Percentiles rank a stretch among this genome's conserved stretches.
Conservation (phyloP, 2,797 vertebrate genomes). For the Phrynocephalus vlangalii region DNA sequence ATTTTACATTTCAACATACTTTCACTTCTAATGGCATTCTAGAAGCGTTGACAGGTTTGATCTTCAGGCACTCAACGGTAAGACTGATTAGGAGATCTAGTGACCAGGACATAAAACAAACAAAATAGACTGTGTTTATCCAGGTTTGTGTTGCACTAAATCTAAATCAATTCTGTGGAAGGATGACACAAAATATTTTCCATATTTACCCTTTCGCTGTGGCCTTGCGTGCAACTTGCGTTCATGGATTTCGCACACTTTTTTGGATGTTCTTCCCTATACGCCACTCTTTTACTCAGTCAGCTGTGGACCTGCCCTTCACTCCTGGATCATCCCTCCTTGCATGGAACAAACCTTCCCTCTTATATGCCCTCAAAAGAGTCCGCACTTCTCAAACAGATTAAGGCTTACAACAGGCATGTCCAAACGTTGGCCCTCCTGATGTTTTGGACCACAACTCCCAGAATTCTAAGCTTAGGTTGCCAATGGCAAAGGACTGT, state of each 20-base stretch:
- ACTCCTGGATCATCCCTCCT: not conserved
- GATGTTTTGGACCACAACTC: too few relatives aligned
- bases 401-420: not conserved
- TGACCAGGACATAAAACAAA: not conserved
- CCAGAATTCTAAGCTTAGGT: too few relatives aligned
- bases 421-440: too few relatives aligned
- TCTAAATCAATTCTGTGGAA: too few relatives aligned
- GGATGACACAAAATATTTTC: not conserved
- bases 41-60: too few relatives aligned
- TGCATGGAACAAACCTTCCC: not conserved
- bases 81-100: not conserved
- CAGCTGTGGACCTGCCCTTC: not conserved
- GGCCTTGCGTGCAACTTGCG: not conserved
- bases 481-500: too few relatives aligned
- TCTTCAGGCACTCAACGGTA: too few relatives aligned
- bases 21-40: too few relatives aligned
- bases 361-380: not conserved
- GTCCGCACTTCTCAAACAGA: not conserved
- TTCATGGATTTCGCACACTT: not conserved
- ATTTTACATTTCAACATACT: too few relatives aligned
- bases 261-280: not conserved
- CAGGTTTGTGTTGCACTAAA: not conserved
- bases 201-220: not conserved
- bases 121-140: not conserved
- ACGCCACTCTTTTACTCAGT: not conserved